A percentile compares a stretch with the other conserved stretches of the same genome.
These are phyloP conservation scores for Cetonia aurata DNA, from an alignment of 2,888 invertebrate species.

Conservation along the genomic window DNA sequence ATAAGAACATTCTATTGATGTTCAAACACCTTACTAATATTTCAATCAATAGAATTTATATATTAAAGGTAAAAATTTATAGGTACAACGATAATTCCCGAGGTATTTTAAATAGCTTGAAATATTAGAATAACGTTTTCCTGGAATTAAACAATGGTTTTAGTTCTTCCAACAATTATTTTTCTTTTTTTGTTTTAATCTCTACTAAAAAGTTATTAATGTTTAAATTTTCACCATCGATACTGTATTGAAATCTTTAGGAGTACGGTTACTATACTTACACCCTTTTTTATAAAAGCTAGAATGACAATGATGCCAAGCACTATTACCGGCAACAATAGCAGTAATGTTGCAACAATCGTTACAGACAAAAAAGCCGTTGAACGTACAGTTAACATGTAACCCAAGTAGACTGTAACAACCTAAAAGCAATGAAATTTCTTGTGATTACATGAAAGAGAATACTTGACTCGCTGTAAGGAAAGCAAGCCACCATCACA, in stretches of 20 bases:
- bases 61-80: too few species aligned
- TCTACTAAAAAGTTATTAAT: background rate
- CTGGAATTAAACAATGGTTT: too few species aligned
- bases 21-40: too few species aligned
- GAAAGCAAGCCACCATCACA: background rate
- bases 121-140: too few species aligned
- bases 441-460: too few species aligned
- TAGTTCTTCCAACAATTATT: too few species aligned
- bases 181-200: background rate
- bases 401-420: too few species aligned
- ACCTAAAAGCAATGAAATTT: too few species aligned
- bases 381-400: background rate
- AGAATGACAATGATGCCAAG: constrained; percentile 25
- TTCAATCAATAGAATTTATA: too few species aligned
- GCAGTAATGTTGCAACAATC: background rate
- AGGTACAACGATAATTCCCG: too few species aligned
- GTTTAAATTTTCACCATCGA: background rate
- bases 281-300: constrained; percentile 25
- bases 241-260: background rate
- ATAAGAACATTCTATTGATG: too few species aligned
- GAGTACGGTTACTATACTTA: background rate
- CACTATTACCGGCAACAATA: constrained; percentile 23
- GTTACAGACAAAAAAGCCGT: background rate
- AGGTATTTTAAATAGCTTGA: too few species aligned
- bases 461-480: background rate